Evolutionary conservation across 2,797 vertebrate genomes (phyloP).

Genomic region (Simalia tracyae): DNA sequence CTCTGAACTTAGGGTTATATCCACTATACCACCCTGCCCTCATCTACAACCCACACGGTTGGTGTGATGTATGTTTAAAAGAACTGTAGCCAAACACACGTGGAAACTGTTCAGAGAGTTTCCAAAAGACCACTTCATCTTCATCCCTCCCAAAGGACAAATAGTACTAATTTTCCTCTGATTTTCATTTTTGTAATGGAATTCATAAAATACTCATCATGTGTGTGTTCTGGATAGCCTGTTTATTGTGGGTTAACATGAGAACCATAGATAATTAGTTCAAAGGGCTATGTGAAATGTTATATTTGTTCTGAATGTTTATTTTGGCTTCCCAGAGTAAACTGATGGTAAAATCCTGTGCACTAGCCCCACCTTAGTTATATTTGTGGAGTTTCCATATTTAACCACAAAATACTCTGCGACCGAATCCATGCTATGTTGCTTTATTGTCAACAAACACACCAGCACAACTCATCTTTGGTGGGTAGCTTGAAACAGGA

Average conservation of each 20-base stretch:
- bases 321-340: constrained; percentile 63
- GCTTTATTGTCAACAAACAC: neutral
- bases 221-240: neutral
- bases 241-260: constrained; percentile 33
- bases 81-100: neutral
- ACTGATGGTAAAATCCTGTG: constrained; percentile 62
- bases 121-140: neutral
- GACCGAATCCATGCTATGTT: neutral
- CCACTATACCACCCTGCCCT: neutral
- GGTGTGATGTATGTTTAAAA: neutral
- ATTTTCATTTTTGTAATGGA: neutral
- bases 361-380: constrained; percentile 61
- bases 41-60: neutral
- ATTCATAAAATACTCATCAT: neutral
- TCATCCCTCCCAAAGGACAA: neutral
- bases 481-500: neutral
- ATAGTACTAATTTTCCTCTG: neutral
- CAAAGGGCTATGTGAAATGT: constrained; percentile 52
- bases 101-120: neutral
- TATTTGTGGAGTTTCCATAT: constrained; percentile 59
- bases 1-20: neutral
- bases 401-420: neutral
- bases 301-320: constrained; percentile 59
- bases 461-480: neutral
- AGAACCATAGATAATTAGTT: constrained; percentile 46